Conservation (phyloP, 2,797 vertebrate species). For the Malurus splendens region DNA sequence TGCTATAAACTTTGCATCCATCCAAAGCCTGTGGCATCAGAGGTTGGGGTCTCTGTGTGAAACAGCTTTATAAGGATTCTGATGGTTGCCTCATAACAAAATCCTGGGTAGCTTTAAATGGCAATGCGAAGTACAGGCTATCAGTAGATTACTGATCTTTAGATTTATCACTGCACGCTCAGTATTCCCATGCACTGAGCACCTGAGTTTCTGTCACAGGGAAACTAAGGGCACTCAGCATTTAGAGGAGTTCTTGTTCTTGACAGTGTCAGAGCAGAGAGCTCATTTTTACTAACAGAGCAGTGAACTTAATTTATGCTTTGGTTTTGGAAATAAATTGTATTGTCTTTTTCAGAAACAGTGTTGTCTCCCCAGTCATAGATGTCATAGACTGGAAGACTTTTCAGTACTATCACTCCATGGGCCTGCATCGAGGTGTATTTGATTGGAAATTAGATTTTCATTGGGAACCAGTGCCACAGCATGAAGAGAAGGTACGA, state of each 20-base stretch:
- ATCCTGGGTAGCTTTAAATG: not conserved
- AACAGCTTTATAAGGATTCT: not conserved
- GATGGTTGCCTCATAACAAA: not conserved
- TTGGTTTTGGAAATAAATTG: not conserved
- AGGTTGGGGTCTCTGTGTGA: not conserved
- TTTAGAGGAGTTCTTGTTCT: not conserved
- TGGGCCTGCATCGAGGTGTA: constrained; percentile 74
- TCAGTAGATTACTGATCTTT: not conserved
- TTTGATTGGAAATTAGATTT: constrained; percentile 89
- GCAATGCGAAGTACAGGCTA: not conserved
- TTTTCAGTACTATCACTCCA: constrained; percentile 79
- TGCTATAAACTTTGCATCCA: not conserved
- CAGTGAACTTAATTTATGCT: not conserved
- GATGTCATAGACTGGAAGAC: constrained; percentile 85
- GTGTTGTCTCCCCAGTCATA: constrained; percentile 81
- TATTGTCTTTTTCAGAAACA: constrained; percentile 71
- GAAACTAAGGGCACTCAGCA: not conserved
- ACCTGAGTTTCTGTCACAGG: not conserved
- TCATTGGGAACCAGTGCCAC: constrained; percentile 76
- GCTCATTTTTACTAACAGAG: not conserved
- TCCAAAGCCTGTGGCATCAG: not conserved
- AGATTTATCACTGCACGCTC: not conserved
- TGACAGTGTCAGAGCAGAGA: not conserved
- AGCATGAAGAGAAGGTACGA: constrained; percentile 62
- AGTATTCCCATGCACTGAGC: not conserved